A percentile compares a stretch with the other conserved stretches of the same genome.
These are phyloP conservation scores for Madoqua kirkii DNA, from an alignment of 2,113 vertebrate genomes.

Conservation along the genomic window DNA sequence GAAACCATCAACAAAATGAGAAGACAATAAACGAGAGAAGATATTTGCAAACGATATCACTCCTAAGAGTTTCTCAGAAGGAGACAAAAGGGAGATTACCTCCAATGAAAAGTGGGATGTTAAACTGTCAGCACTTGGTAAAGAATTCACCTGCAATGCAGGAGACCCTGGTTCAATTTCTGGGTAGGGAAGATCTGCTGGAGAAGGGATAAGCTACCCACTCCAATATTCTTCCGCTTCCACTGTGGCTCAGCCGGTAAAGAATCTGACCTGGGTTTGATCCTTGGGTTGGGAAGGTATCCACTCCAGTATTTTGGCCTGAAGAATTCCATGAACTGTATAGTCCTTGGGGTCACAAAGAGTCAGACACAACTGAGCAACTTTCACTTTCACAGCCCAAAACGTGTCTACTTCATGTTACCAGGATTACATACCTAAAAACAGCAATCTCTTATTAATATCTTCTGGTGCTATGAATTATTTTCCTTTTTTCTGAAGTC, in stretches of 20 bases:
- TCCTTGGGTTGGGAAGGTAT: not conserved
- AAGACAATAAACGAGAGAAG: not conserved
- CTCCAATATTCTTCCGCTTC: not conserved
- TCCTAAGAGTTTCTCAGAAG: not conserved
- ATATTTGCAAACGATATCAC: not conserved
- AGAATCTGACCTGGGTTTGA: not conserved
- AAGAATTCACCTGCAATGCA: not conserved
- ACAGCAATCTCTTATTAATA: not conserved
- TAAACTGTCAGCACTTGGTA: not conserved
- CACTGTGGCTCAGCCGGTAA: not conserved
- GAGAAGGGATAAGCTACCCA: not conserved
- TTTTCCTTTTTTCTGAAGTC: not conserved
- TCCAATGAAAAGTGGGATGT: not conserved
- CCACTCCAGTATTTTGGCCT: not conserved
- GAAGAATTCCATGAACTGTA: not conserved
- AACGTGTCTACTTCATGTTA: fast-evolving
- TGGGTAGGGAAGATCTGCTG: not conserved
- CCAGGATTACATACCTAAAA: not conserved
- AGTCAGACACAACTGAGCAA: not conserved
- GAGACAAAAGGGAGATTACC: not conserved
- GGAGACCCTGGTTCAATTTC: not conserved
- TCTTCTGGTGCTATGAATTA: not conserved
- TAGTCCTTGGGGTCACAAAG: not conserved
- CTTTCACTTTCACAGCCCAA: not conserved
- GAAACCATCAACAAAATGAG: not conserved